Evolutionary conservation across 2,888 invertebrate species (phyloP).

Genomic region (Eilema caniola): DNA sequence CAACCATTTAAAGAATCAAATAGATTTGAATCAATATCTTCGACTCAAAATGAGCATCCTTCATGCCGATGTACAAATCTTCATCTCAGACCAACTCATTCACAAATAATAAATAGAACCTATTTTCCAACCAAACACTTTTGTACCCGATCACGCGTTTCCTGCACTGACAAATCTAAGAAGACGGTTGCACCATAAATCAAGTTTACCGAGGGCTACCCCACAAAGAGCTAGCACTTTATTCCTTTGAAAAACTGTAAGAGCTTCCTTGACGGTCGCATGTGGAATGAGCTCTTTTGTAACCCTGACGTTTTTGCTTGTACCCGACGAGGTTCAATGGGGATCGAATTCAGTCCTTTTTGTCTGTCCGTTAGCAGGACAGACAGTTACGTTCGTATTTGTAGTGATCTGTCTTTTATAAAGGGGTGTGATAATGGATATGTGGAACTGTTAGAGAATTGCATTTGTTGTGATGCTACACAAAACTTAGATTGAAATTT

Average conservation of each 20-base stretch:
- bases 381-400: conserved; percentile 25
- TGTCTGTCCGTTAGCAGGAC: conserved; percentile 28
- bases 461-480: conserved; percentile 1
- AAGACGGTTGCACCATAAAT: conserved; percentile 72
- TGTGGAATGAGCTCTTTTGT: conserved; percentile 68
- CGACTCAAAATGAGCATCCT: neutral
- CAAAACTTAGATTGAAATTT: neutral
- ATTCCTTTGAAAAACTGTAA: conserved; percentile 73
- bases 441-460: conserved; percentile 6
- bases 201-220: conserved; percentile 67
- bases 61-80: neutral
- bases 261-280: conserved; percentile 66
- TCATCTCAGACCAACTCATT: neutral
- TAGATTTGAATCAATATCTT: neutral
- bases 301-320: conserved; percentile 61
- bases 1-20: neutral
- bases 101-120: conserved; percentile 2
- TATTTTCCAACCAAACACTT: conserved; percentile 16
- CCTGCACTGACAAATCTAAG: conserved; percentile 61
- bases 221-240: conserved; percentile 62
- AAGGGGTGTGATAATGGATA: conserved; percentile 13
- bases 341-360: conserved; percentile 44
- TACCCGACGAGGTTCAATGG: conserved; percentile 52
- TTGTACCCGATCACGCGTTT: conserved; percentile 23
- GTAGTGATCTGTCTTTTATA: conserved; percentile 20